Base-by-base conservation (phyloP, 2,797 vertebrate species). In the Melanotaenia boesemani region DNA sequence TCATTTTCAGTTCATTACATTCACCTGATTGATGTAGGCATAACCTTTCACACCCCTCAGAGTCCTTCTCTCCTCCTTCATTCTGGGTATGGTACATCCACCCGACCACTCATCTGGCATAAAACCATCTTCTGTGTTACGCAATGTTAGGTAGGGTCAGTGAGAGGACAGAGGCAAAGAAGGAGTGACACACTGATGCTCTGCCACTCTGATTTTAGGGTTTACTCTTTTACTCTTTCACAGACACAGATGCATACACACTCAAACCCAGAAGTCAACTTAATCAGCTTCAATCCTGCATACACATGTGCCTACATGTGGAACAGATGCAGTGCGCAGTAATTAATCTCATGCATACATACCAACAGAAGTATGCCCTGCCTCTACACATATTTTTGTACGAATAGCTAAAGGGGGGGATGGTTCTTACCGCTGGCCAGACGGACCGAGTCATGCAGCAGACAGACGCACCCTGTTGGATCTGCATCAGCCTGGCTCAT, bases 401-500 rank as follows among this genome's bases (percentile, higher is more conserved):
- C 69, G 74, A 63, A 75, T 30, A 61, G 41, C 75, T 72, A 59
- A 22, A 2, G 54, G 52, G 16, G 13, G 15, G 10, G 77, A 46
- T 20, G 58, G 39, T 41, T 68, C 7, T 77, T 24, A 65, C 83
- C 80, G 67, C 41, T 9, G 84, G 78, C 86, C 89, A 90, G 90
- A 88, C 86, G 52, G 79, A 78, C 80, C 77, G 69, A 86, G 86
- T 85, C 84, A 79, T 80, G 81, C 82, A 79, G 89, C 86, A 91
- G 91, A 91, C 90, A 86, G 88, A 87, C 88, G 86, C 87, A 77
- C 87, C 91, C 90, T 88, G 83, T 87, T 91, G 88, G 89, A 89
- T 74, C 75, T 48, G 74, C 75, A 66, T 84, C 89, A 85, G 74
- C 75, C 88, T 86, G 90, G 88, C 89, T 89, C 74, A 56, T 24